These are phyloP conservation scores for Tragelaphus scriptus DNA, from an alignment of 2,113 vertebrate species.

Conservation along the genomic window DNA sequence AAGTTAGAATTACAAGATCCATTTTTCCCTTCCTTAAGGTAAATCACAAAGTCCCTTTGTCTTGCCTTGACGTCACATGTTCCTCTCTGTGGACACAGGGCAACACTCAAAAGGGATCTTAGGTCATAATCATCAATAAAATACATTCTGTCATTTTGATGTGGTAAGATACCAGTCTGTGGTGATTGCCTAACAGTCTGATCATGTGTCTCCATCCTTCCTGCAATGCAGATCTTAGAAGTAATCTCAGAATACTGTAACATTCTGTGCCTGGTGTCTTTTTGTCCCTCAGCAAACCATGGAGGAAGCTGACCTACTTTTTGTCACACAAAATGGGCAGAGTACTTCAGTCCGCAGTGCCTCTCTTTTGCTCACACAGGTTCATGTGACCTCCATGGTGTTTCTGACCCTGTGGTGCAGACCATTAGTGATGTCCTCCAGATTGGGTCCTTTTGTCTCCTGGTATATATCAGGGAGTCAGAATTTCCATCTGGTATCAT, in stretches of 20 bases:
- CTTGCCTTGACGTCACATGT: neutral
- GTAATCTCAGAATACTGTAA: neutral
- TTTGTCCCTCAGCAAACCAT: neutral
- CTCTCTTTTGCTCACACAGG: neutral
- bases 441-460: neutral
- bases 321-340: neutral
- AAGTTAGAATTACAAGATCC: neutral
- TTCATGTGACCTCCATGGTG: too few relatives aligned
- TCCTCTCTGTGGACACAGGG: neutral
- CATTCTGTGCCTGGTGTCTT: neutral
- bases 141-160: neutral
- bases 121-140: neutral
- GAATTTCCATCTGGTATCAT: neutral
- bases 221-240: rapidly evolving
- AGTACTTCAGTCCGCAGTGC: neutral
- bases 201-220: neutral
- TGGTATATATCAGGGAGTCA: neutral
- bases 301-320: neutral
- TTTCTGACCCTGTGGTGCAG: neutral
- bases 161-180: neutral
- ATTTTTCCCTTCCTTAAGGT: neutral
- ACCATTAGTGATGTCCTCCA: neutral
- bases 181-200: neutral
- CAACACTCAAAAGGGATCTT: neutral
- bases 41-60: neutral